Evolutionary conservation across 2,888 invertebrate species (phyloP).

Genomic region (Limnephilus rhombicus): DNA sequence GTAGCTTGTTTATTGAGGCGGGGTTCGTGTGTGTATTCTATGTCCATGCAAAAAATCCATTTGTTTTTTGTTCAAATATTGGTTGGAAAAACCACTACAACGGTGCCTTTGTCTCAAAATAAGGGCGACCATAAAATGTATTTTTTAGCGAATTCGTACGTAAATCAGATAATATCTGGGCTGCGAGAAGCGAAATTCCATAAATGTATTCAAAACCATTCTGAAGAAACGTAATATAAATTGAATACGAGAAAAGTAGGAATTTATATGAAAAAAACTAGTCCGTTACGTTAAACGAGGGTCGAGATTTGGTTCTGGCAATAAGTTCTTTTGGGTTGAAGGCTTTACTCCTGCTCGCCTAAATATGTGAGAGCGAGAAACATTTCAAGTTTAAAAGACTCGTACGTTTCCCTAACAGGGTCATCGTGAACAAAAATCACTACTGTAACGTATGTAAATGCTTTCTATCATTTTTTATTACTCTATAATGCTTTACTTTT

Average conservation of each 20-base stretch:
- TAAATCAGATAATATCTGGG: constrained; percentile 31
- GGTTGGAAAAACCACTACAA: background rate
- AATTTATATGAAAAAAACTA: constrained; percentile 50
- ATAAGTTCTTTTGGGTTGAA: constrained; percentile 41
- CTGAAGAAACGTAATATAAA: constrained; percentile 48
- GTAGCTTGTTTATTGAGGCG: background rate
- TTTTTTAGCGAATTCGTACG: constrained; percentile 12
- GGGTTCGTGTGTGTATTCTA: background rate
- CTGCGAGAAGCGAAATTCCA: constrained; percentile 6
- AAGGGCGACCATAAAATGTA: background rate
- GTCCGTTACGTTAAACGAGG: constrained; percentile 49
- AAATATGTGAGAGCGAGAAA: constrained; percentile 15
- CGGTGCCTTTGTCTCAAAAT: constrained; percentile 15
- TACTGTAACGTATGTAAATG: background rate
- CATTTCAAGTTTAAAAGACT: background rate
- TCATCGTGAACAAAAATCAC: background rate
- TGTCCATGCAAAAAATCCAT: background rate
- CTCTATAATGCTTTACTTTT: background rate
- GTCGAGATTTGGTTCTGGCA: constrained; percentile 51
- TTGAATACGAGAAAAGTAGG: constrained; percentile 43
- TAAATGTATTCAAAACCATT: constrained; percentile 51
- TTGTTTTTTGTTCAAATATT: background rate
- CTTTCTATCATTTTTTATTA: background rate
- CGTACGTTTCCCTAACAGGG: background rate
- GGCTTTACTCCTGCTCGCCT: background rate